Percentiles rank a stretch among this genome's conserved stretches.
These are phyloP conservation scores for Carcharodon carcharias DNA, from an alignment of 2,797 vertebrate species.

Conservation along the genomic window DNA sequence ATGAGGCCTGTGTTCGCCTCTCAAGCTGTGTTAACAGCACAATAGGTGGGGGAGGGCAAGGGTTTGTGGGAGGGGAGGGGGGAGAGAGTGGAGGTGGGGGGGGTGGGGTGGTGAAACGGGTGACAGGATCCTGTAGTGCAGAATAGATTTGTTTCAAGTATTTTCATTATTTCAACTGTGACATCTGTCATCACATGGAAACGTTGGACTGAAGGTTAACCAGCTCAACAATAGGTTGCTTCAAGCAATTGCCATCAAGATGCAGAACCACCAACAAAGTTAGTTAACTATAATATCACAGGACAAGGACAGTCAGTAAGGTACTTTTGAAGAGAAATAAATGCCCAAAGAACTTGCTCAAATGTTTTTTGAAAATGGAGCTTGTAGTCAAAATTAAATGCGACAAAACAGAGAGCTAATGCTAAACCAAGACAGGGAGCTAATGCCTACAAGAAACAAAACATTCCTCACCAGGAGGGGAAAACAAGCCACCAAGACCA, in stretches of 20 bases:
- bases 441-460: neutral
- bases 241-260: neutral
- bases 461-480: neutral
- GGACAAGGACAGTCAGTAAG: neutral
- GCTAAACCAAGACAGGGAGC: neutral
- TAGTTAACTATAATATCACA: neutral
- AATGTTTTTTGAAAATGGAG: neutral
- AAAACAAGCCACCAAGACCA: neutral
- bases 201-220: neutral
- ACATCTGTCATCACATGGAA: neutral
- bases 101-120: neutral
- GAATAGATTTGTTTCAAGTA: neutral
- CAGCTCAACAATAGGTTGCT: neutral
- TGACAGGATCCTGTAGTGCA: neutral
- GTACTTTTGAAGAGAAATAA: neutral
- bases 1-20: neutral
- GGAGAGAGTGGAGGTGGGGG: neutral
- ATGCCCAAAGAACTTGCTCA: neutral
- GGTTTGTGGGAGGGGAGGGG: neutral
- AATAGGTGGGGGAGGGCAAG: neutral
- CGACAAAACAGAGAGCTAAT: neutral
- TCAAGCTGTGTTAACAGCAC: neutral
- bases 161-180: constrained; percentile 8
- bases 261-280: neutral
- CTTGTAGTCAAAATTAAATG: neutral